Percentiles rank a stretch among this genome's conserved stretches.
Conservation (phyloP, 1,140 invertebrate species). For the Ostrea edulis region DNA sequence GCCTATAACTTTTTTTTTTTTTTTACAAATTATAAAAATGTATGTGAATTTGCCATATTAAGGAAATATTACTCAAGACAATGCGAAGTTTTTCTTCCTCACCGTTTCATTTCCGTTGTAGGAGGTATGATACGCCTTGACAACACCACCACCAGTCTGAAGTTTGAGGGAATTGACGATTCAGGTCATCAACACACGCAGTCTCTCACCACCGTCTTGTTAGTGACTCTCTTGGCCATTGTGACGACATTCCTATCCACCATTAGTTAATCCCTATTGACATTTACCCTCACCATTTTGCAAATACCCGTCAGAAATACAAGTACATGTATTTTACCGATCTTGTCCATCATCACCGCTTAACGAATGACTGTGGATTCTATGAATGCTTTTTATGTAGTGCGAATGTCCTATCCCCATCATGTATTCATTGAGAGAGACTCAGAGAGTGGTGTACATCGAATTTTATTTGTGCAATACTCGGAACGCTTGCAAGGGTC, state of each 20-base stretch:
- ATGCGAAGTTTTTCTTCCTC: no score
- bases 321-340: not conserved
- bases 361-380: not conserved
- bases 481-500: not conserved
- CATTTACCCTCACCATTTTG: not conserved
- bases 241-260: not conserved
- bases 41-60: no score
- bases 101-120: not conserved
- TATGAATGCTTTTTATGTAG: not conserved
- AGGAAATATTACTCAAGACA: no score
- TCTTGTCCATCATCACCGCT: not conserved
- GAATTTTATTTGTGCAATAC: not conserved
- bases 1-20: no score
- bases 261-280: not conserved
- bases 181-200: not conserved
- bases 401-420: not conserved
- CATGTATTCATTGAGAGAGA: not conserved
- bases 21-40: no score
- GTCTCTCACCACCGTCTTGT: not conserved
- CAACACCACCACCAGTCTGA: constrained; percentile 11
- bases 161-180: not conserved
- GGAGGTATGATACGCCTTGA: constrained; percentile 1
- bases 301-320: not conserved
- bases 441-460: not conserved
- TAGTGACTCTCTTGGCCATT: constrained; percentile 5